These are phyloP conservation scores for Daktulosphaira vitifoliae DNA, from an alignment of 1,140 invertebrate genomes.

Conservation along the genomic window DNA sequence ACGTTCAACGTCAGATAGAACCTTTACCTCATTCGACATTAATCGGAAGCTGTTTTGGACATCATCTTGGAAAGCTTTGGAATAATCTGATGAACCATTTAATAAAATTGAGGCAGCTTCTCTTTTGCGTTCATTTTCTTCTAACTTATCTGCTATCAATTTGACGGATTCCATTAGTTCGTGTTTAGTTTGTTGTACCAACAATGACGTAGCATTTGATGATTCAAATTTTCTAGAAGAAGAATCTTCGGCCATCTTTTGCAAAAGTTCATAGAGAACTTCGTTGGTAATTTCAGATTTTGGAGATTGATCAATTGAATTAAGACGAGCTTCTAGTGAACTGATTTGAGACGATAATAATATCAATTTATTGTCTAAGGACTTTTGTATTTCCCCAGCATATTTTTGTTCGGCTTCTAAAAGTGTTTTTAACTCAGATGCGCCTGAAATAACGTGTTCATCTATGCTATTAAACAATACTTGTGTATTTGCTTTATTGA, in stretches of 20 bases:
- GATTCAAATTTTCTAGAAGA: neutral
- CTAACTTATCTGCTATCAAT: neutral
- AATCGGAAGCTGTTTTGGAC: slow-evolving; percentile 44
- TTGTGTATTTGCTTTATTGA: neutral
- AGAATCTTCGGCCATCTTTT: neutral
- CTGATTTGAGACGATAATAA: neutral
- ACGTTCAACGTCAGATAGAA: slow-evolving; percentile 62
- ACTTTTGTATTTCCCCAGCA: neutral
- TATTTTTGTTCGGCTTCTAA: neutral
- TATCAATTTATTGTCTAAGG: neutral
- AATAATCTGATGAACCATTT: neutral
- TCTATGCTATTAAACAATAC: neutral
- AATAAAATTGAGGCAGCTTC: neutral
- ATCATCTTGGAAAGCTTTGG: slow-evolving; percentile 18
- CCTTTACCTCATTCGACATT: slow-evolving; percentile 38
- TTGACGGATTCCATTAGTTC: neutral
- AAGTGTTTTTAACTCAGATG: neutral
- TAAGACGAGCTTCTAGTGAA: neutral
- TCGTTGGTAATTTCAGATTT: neutral
- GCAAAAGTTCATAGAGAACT: neutral
- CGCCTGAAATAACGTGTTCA: neutral
- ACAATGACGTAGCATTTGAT: neutral
- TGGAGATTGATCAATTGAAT: neutral
- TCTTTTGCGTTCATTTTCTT: neutral
- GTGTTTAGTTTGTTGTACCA: neutral